Base-by-base conservation (phyloP, 1,140 invertebrate genomes). In the Saccostrea cuccullata region DNA sequence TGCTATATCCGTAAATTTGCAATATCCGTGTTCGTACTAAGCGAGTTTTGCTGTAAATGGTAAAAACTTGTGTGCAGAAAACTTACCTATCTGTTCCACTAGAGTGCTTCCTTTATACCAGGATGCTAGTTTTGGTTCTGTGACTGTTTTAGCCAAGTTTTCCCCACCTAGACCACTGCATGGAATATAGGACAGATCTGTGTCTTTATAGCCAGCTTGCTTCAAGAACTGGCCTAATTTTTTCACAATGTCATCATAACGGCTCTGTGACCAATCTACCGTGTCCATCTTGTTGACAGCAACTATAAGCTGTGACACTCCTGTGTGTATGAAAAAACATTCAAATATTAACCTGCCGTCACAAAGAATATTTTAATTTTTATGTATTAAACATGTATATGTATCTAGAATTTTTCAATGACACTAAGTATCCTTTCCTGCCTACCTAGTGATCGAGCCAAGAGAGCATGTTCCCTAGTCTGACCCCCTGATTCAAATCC, bases 401-500 rank as follows among this genome's bases (percentile, higher is more conserved):
- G n/a, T n/a, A n/a, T n/a, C n/a, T n/a, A n/a, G n/a, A n/a, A n/a
- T n/a, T n/a, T n/a, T n/a, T n/a, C 40, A 2, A 6, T 47, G 40
- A 47, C 47, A 47, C 47, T 9, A 0, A 47, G 47, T 47, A 47
- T 47, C 9, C 47, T 47, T 47, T 55, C 55, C 30, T 84, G 40
- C 91, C 88, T 92, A 96, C 98, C 98, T 88, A 99, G 95, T 47
- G 98, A 99, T 92, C 98, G 96, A 1, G 99, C 97, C 8, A 99
- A 95, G 17, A 99, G 95, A 23, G 99, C 98, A 96, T 99, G 99
- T 95, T 99, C 99, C 85, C 98, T 96, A 0, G 99, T 99, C 96
- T 99, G 99, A 47, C 99, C 99, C 20, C 99, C 99, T 90, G 97
- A 96, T 92, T 99, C 98, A 95, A 99, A 99, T 6, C 99, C 99